Evolutionary conservation across 2,797 vertebrate genomes (phyloP).

Genomic region (Cynopterus sphinx): DNA sequence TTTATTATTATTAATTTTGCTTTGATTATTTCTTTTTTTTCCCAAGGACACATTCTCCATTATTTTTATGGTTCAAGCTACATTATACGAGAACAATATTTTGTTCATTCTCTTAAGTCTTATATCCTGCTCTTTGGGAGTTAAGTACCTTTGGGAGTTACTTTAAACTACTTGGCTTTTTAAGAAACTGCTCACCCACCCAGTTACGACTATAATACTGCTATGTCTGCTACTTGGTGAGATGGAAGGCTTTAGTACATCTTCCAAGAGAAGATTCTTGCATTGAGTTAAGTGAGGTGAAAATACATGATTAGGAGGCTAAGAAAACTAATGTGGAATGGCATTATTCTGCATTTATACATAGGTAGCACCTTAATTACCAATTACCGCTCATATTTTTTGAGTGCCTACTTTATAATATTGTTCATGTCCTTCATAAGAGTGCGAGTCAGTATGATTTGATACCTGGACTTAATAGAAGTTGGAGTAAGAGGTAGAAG

Average conservation of each 20-base stretch:
- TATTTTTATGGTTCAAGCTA: not conserved
- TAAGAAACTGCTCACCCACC: not conserved
- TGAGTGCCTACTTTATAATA: accelerated
- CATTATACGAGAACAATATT: not conserved
- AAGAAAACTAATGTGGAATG: not conserved
- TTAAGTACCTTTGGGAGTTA: not conserved
- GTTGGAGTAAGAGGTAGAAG: not conserved
- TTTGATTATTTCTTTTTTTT: conserved; percentile 21
- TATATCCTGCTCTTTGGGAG: not conserved
- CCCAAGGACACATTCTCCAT: not conserved
- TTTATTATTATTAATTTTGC: not conserved
- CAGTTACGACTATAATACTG: not conserved
- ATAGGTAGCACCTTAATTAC: not conserved
- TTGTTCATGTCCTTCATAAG: not conserved
- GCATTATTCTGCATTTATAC: not conserved
- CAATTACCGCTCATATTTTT: not conserved
- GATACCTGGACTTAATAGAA: not conserved
- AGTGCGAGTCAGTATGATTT: not conserved
- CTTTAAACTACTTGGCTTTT: not conserved
- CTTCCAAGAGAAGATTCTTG: not conserved
- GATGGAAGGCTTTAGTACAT: not conserved
- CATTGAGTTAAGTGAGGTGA: not conserved
- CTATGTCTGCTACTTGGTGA: not conserved
- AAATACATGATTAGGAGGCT: not conserved
- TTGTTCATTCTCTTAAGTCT: not conserved